These are phyloP conservation scores for Hypolimnas misippus DNA, from an alignment of 2,888 invertebrate species.

Conservation along the genomic window DNA sequence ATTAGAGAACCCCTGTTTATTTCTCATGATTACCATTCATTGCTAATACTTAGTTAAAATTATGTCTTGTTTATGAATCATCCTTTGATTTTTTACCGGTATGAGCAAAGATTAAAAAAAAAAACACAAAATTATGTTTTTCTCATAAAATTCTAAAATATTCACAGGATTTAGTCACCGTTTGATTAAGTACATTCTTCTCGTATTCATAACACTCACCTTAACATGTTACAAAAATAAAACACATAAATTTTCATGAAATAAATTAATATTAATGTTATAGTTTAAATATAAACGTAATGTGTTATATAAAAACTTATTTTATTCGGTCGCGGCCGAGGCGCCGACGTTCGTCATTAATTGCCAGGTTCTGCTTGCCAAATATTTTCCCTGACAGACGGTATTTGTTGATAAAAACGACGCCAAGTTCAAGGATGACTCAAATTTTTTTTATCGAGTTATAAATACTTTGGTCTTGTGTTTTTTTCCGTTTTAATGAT, in stretches of 20 bases:
- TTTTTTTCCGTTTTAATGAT: background rate
- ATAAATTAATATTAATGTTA: background rate
- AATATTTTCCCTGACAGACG: conserved; percentile 31
- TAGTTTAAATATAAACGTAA: conserved; percentile 1
- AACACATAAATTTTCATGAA: background rate
- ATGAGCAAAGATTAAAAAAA: too few species aligned
- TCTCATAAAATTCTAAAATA: too few species aligned
- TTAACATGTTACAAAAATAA: too few species aligned
- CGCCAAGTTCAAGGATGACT: conserved; percentile 29
- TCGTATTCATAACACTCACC: too few species aligned
- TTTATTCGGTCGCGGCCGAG: conserved; percentile 24
- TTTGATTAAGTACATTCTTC: too few species aligned
- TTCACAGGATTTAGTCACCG: too few species aligned
- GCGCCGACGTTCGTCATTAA: conserved; percentile 20
- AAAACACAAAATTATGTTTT: too few species aligned
- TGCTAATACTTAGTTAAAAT: too few species aligned
- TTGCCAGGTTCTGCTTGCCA: conserved; percentile 24
- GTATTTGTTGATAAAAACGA: conserved; percentile 29
- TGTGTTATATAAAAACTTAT: conserved; percentile 17
- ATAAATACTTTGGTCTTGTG: conserved; percentile 9
- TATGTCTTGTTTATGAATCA: too few species aligned
- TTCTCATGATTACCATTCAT: too few species aligned
- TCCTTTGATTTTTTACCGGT: too few species aligned
- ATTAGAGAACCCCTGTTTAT: too few species aligned
- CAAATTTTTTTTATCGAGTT: conserved; percentile 14